Evolutionary conservation across 2,797 vertebrate species (phyloP).

Genomic region (Rhabdophis nuchalis): DNA sequence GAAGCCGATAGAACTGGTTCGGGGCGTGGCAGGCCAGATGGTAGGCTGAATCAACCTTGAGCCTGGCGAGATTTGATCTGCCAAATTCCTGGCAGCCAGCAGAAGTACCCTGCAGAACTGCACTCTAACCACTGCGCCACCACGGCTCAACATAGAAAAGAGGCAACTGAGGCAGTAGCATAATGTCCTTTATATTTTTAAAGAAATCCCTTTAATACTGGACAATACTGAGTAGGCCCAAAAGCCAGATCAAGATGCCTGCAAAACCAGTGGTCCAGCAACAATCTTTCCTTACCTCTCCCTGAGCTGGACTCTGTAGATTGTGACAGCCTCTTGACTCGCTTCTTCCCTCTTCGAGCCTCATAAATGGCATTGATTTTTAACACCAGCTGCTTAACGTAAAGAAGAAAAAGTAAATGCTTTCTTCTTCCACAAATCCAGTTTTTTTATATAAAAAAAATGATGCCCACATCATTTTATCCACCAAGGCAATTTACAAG

Average conservation of each 20-base stretch:
- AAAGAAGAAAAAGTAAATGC: slow-evolving; percentile 48
- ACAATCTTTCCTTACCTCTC: slow-evolving; percentile 76
- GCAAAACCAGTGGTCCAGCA: not conserved
- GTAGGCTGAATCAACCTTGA: not conserved
- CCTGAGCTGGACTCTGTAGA: slow-evolving; percentile 89
- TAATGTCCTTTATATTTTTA: not conserved
- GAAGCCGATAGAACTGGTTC: no score
- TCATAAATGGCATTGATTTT: slow-evolving; percentile 95
- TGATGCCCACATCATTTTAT: not conserved
- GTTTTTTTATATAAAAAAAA: not conserved
- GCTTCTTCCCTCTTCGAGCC: slow-evolving; percentile 90
- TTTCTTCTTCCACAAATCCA: not conserved
- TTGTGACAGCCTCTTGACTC: slow-evolving; percentile 89
- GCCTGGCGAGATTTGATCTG: not conserved
- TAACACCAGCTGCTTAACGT: slow-evolving; percentile 83
- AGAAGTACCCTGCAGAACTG: not conserved
- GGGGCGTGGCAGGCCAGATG: not conserved
- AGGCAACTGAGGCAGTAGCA: not conserved
- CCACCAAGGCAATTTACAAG: not conserved
- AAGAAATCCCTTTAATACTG: not conserved
- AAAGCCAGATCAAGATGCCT: not conserved
- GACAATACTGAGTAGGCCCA: not conserved
- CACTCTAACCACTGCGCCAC: not conserved
- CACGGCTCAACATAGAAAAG: not conserved
- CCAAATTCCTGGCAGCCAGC: not conserved